Conservation (phyloP, 2,888 invertebrate species). For the Prosapia bicincta region DNA sequence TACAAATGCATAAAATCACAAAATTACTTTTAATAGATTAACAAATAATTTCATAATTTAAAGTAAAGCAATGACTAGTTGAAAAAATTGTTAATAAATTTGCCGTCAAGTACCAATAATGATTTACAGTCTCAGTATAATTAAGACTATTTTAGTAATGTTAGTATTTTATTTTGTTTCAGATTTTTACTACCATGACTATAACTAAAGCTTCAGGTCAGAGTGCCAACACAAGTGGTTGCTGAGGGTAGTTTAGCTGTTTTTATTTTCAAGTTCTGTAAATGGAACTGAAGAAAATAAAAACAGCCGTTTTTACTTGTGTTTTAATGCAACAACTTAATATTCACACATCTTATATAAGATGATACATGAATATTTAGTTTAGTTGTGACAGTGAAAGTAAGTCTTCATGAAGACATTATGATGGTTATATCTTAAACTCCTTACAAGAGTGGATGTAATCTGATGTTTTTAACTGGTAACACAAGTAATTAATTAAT, state of each 20-base stretch:
- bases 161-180: constrained; percentile 38
- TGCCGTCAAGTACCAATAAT: no score
- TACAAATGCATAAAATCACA: no score
- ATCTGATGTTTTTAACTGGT: neutral
- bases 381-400: neutral
- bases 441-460: neutral
- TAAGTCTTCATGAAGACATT: neutral
- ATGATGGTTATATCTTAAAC: neutral
- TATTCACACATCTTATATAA: no score
- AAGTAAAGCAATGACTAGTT: no score
- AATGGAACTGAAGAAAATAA: neutral
- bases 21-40: no score
- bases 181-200: constrained; percentile 50
- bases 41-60: no score
- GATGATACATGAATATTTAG: neutral
- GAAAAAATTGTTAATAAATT: no score
- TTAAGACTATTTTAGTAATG: no score
- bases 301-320: neutral
- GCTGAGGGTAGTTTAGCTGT: constrained; percentile 53
- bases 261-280: neutral
- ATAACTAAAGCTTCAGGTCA: constrained; percentile 52
- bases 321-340: neutral
- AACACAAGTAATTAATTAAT: neutral
- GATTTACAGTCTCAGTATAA: no score
- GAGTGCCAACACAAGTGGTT: constrained; percentile 48